Base-by-base conservation (phyloP, 2,113 vertebrate genomes). In the Centrocercus urophasianus region DNA sequence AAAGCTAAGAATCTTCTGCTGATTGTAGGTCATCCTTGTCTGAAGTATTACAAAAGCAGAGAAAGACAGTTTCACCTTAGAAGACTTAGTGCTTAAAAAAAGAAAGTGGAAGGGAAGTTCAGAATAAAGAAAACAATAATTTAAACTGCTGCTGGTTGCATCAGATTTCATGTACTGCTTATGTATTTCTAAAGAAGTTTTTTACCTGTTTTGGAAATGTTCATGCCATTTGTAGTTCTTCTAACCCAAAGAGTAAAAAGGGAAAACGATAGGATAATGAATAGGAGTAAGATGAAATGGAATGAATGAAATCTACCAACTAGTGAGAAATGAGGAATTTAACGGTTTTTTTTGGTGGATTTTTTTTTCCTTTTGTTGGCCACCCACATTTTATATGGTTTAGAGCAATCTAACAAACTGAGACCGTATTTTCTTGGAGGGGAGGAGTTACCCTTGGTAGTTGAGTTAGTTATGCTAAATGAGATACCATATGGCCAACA, bases 81-180 rank as follows among this genome's bases (percentile, higher is more conserved):
- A 42, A 74, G 21, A 84, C 13, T 66, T 86, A 21, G 2, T 69
- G 3, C 19, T 45, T 14, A 40, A 13, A n/a, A 36, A 30, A 6
- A 38, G 4, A 27, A 19, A 22, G 1, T 1, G 4, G 3, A 5
- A 3, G 11, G 19, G 8, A 22, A 34, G 17, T 30, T 86, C 57
- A 75, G 57, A 78, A 18, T 69, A 72, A 91, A 89, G 25, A 34
- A 69, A 65, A 34, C 5, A 56, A 75, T 30, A 42, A 25, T 74
- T 90, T 81, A 22, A 78, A 81, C 60, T 75, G 48, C 13, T 40
- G 64, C 8, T 43, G n/a, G 5, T 8, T 70, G 14, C 50, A 64
- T 86, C 45, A 48, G 3, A 16, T 22, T 81, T 83, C 11, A 28
- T 24, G 5, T 74, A 3, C 8, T 67, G 12, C 18, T 71, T 80